phyloP scores from a whole-genome alignment of 2,113 vertebrate species.

The Promerops cafer region DNA sequence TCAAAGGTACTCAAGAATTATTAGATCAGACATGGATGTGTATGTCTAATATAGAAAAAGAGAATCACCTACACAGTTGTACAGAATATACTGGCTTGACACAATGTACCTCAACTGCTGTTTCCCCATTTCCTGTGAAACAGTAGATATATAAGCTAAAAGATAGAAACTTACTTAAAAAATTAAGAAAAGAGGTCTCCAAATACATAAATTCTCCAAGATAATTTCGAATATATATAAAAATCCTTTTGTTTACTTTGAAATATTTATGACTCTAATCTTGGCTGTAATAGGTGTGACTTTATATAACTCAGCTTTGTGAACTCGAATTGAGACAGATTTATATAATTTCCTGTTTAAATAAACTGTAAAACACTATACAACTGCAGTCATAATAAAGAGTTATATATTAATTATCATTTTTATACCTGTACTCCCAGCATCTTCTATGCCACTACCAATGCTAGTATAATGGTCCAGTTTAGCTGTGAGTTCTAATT shows the following conservation, averaged over 20 bases:
- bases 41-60: background rate
- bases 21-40: background rate
- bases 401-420: background rate
- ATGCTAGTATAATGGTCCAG: conserved; percentile 89
- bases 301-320: background rate
- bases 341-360: background rate
- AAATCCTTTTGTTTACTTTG: background rate
- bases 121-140: background rate
- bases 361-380: background rate
- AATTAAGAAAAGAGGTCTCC: background rate
- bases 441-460: conserved; percentile 74
- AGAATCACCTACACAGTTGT: background rate
- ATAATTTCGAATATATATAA: background rate
- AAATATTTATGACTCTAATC: background rate
- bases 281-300: background rate
- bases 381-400: background rate
- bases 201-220: background rate
- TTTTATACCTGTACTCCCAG: conserved; percentile 73
- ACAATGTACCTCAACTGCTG: background rate
- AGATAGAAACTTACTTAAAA: background rate
- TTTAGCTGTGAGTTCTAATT: conserved; percentile 84
- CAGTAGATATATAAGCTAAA: background rate
- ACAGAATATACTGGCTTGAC: background rate
- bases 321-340: background rate
- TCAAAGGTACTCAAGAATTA: background rate